Conservation (phyloP, 92 coral and sea anemone genomes). For the Siderastrea radians region DNA sequence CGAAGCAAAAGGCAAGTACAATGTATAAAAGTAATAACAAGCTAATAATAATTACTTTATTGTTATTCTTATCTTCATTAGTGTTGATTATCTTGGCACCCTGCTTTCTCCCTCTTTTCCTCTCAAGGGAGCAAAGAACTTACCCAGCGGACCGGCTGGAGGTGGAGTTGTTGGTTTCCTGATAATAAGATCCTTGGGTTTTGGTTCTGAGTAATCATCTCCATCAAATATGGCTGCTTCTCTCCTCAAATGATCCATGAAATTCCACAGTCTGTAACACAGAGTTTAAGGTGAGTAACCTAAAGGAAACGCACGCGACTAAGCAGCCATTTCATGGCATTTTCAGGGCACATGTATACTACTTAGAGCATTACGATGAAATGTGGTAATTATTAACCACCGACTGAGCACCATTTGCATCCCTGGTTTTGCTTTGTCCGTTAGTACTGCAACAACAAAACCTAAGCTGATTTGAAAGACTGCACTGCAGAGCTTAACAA, state of each 20-base stretch:
- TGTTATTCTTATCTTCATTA: not conserved
- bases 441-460: no score
- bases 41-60: no score
- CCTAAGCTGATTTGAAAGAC: no score
- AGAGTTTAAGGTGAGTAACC: no score
- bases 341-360: not conserved
- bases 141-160: not conserved
- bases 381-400: no score
- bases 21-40: no score
- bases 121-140: not conserved
- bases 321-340: not conserved
- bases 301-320: not conserved
- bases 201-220: slow-evolving; percentile 66
- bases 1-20: no score
- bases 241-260: slow-evolving; percentile 14
- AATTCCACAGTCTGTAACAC: slow-evolving; percentile 9
- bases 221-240: slow-evolving; percentile 55
- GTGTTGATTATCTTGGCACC: not conserved
- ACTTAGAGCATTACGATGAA: no score
- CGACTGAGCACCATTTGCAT: no score
- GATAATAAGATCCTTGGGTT: slow-evolving; percentile 52
- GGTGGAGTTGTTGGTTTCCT: slow-evolving; percentile 23
- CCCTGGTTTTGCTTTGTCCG: no score
- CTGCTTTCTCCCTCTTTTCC: not conserved
- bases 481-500: no score